Evolutionary conservation across 2,888 invertebrate genomes (phyloP), one percentile per base, ranked within the genome.

Genomic region (Apamea monoglypha): DNA sequence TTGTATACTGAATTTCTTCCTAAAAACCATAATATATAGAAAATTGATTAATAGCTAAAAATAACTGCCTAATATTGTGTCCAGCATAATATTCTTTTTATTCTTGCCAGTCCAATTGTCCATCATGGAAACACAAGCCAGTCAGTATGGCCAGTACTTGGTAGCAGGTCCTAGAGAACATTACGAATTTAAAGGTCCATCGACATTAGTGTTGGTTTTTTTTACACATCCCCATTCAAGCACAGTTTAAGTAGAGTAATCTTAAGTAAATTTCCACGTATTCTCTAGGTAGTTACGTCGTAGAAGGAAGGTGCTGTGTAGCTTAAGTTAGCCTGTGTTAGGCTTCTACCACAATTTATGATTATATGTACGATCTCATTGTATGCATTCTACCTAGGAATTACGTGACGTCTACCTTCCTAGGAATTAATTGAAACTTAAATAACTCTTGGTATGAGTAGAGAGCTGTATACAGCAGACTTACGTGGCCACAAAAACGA

Each of bases 311-410:
- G 25, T 66, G 18, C 6, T 61, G 7, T 50, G n/a, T 7, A 70
- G 29, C 59, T 59, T 70, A 70, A 36, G 59, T 50, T 50, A 70
- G 44, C 16, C 44, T 66, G 14, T 36, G 29, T 53, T 47, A 71
- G 66, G 59, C 25, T 29, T 56, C 44, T 8, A 21, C 78, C 78
- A 78, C 53, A 83, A 44, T 83, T 70, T 71, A 83, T 66, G 69
- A 64, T 29, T 68, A 56, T 21, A 36, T 36, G 36, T 36, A 29
- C 7, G 59, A 36, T 29, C 47, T 50, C n/a, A 36, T 53, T 68
- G 29, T 44, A 16, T 82, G 32, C 2, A 61, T 32, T 53, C 59
- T 81, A 56, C 5, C 64, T 59, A 25, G 44, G n/a, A 66, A n/a
- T 83, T 77, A 59, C n/a, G n/a, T n/a, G n/a, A n/a, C n/a, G n/a